Evolutionary conservation across 1,140 invertebrate species (phyloP).

Genomic region (Asobara japonica): DNA sequence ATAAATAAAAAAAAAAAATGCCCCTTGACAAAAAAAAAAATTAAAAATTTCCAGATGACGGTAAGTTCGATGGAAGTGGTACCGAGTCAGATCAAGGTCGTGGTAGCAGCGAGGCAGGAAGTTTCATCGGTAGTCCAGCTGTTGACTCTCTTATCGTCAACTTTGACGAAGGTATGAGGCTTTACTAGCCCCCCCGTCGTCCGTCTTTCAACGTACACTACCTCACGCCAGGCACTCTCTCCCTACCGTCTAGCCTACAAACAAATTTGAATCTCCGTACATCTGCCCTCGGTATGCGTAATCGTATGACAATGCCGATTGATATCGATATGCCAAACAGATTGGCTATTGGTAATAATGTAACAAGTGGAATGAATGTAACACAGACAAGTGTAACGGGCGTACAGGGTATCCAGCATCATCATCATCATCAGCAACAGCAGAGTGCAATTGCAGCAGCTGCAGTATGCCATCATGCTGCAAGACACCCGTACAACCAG

Average conservation of each 20-base stretch:
- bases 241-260: slow-evolving; percentile 58
- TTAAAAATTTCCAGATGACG: slow-evolving; percentile 49
- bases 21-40: neutral
- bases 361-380: slow-evolving; percentile 12
- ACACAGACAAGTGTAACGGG: slow-evolving; percentile 22
- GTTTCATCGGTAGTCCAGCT: slow-evolving; percentile 63
- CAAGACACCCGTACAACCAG: slow-evolving; percentile 1
- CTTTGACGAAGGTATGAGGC: slow-evolving; percentile 82
- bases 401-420: slow-evolving; percentile 21
- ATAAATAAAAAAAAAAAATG: neutral
- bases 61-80: slow-evolving; percentile 59
- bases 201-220: slow-evolving; percentile 66
- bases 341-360: slow-evolving; percentile 19
- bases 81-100: slow-evolving; percentile 62
- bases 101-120: slow-evolving; percentile 61
- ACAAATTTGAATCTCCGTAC: slow-evolving; percentile 54
- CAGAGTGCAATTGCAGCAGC: slow-evolving; percentile 11
- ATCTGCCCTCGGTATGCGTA: slow-evolving; percentile 22
- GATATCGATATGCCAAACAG: slow-evolving; percentile 28
- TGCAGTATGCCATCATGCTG: slow-evolving; percentile 11
- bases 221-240: slow-evolving; percentile 62
- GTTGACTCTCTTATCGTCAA: slow-evolving; percentile 77
- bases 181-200: slow-evolving; percentile 72
- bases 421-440: slow-evolving; percentile 20
- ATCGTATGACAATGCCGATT: slow-evolving; percentile 31